These are phyloP conservation scores for Pterocles orientalis DNA, from an alignment of 2,113 vertebrate genomes.

Conservation along the genomic window DNA sequence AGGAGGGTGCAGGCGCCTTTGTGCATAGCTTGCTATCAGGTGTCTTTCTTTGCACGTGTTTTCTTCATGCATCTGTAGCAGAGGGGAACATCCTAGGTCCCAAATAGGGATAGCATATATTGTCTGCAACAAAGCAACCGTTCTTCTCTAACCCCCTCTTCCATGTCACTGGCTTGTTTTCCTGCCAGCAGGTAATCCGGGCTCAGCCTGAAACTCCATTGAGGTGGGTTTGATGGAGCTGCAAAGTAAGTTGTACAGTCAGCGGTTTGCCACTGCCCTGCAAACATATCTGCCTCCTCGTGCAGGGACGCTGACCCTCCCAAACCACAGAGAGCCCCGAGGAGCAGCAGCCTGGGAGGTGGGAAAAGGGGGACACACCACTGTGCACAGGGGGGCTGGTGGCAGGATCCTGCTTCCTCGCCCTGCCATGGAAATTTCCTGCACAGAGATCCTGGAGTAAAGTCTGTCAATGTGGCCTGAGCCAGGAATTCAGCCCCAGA, in stretches of 20 bases:
- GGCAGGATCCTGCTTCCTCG: background rate
- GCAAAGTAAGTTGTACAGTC: background rate
- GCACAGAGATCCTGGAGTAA: background rate
- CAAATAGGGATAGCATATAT: background rate
- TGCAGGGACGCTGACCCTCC: background rate
- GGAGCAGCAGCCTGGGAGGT: background rate
- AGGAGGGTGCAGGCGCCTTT: accelerated
- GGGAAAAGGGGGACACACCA: background rate
- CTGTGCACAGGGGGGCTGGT: background rate
- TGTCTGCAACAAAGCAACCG: background rate
- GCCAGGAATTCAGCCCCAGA: background rate
- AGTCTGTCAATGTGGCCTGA: accelerated
- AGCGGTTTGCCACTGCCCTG: background rate
- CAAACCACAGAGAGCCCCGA: accelerated
- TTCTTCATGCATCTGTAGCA: background rate
- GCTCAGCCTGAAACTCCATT: background rate
- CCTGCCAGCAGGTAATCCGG: background rate
- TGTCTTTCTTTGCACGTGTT: background rate
- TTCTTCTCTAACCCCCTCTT: background rate
- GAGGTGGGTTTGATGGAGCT: background rate
- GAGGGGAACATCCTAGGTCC: background rate
- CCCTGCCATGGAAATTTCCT: background rate
- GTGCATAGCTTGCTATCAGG: background rate
- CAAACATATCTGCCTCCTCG: accelerated
- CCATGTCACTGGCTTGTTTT: background rate